These are phyloP conservation scores for Gymnorhina tibicen DNA, from an alignment of 2,113 vertebrate genomes.

Conservation along the genomic window DNA sequence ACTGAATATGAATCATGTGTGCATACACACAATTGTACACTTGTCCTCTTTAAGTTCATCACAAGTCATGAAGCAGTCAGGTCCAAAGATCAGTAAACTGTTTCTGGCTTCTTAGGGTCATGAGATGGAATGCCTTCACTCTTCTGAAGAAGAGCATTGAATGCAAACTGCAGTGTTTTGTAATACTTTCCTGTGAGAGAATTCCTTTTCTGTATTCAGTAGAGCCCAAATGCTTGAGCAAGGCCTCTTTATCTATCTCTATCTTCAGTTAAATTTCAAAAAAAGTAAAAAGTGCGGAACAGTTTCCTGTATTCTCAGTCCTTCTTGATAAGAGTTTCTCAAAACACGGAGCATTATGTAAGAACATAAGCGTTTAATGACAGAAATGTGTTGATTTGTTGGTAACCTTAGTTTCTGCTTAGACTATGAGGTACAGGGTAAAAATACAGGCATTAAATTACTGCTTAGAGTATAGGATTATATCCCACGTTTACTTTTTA, in stretches of 20 bases:
- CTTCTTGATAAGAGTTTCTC: not conserved
- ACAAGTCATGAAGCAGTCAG: not conserved
- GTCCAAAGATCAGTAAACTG: not conserved
- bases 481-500: not conserved
- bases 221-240: not conserved
- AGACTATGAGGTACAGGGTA: not conserved
- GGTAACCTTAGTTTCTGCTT: not conserved
- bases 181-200: not conserved
- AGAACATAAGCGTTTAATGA: not conserved
- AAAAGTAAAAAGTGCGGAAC: not conserved
- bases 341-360: not conserved
- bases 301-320: not conserved
- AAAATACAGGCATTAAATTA: not conserved
- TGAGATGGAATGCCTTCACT: not conserved
- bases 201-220: not conserved
- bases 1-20: not conserved
- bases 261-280: not conserved
- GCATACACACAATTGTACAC: accelerated
- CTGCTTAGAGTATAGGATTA: not conserved
- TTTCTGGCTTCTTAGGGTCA: not conserved
- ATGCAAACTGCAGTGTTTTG: not conserved
- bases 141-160: not conserved
- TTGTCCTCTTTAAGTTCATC: not conserved
- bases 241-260: not conserved
- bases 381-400: not conserved